Percentiles rank a stretch among this genome's conserved stretches.
These are phyloP conservation scores for Tachystola acroxantha DNA, from an alignment of 2,888 invertebrate genomes.

Conservation along the genomic window DNA sequence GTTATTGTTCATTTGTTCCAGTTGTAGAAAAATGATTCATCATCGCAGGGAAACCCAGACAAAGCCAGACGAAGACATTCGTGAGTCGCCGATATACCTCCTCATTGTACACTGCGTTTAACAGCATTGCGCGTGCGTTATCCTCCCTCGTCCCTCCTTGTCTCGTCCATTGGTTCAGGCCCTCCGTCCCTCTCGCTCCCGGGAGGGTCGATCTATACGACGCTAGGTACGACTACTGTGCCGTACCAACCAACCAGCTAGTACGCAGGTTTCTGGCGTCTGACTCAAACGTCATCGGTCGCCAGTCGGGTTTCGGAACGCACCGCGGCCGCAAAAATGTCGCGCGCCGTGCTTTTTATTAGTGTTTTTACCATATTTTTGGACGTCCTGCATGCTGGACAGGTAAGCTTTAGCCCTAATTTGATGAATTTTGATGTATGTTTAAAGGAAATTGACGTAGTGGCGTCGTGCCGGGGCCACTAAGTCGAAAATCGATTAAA, in stretches of 20 bases:
- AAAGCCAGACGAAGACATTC: conserved; percentile 68
- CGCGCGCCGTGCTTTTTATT: conserved; percentile 80
- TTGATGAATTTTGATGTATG: conserved; percentile 18
- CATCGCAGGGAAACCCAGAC: conserved; percentile 71
- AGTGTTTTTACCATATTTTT: conserved; percentile 79
- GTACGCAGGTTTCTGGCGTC: conserved; percentile 73
- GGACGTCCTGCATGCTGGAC: conserved; percentile 76
- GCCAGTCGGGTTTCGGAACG: conserved; percentile 49
- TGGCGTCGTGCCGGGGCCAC: conserved; percentile 30
- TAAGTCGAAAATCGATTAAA: conserved; percentile 71
- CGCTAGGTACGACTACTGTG: conserved; percentile 71
- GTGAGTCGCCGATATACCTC: conserved; percentile 60
- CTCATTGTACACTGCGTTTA: conserved; percentile 60
- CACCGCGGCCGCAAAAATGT: conserved; percentile 77
- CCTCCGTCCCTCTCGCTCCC: conserved; percentile 47
- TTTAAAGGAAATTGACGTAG: conserved; percentile 10
- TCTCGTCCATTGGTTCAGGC: conserved; percentile 15
- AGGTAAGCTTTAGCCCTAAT: conserved; percentile 59
- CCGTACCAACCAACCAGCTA: conserved; percentile 58
- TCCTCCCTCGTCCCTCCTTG: conserved; percentile 52
- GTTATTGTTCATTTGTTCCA: conserved; percentile 16
- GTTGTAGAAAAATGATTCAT: conserved; percentile 57
- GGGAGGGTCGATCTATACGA: conserved; percentile 75
- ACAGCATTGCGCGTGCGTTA: conserved; percentile 66
- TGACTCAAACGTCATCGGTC: conserved; percentile 52